These are phyloP conservation scores for Campoletis raptor DNA, from an alignment of 2,888 invertebrate species.

Conservation along the genomic window DNA sequence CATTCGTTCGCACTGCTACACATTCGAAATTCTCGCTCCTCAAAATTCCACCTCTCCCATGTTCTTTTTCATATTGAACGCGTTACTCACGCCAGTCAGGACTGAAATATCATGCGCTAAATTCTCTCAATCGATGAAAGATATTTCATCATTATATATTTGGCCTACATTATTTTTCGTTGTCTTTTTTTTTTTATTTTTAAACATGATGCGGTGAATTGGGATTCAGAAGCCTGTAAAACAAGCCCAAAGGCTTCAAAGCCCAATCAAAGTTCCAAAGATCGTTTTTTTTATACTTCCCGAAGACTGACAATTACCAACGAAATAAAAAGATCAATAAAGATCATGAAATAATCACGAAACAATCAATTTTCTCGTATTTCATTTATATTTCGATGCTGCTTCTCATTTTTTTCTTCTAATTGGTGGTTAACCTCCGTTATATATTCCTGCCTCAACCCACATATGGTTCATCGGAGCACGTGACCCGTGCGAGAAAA, in stretches of 20 bases:
- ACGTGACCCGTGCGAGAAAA: constrained; percentile 16
- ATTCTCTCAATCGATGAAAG: neutral
- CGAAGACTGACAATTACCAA: too few species aligned
- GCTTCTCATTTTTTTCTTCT: neutral
- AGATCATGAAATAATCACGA: neutral
- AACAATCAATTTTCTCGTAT: neutral
- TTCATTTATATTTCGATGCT: neutral
- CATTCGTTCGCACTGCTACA: constrained; percentile 51
- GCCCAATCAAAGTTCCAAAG: neutral
- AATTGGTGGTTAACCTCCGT: neutral
- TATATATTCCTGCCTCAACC: neutral
- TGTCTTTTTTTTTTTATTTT: neutral
- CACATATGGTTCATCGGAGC: neutral
- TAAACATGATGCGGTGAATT: neutral
- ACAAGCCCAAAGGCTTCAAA: neutral
- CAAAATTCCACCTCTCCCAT: constrained; percentile 14
- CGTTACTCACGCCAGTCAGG: constrained; percentile 5
- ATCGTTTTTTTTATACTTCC: neutral
- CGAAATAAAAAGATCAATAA: neutral
- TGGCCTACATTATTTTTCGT: neutral
- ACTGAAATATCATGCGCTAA: neutral
- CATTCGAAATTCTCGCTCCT: constrained; percentile 23
- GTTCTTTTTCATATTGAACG: constrained; percentile 2
- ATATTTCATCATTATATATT: neutral
- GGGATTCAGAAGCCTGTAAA: neutral